Percentiles rank a stretch among this genome's conserved stretches.
These are phyloP conservation scores for Cryptophagus acutangulus DNA, from an alignment of 2,888 invertebrate genomes.

Conservation along the genomic window DNA sequence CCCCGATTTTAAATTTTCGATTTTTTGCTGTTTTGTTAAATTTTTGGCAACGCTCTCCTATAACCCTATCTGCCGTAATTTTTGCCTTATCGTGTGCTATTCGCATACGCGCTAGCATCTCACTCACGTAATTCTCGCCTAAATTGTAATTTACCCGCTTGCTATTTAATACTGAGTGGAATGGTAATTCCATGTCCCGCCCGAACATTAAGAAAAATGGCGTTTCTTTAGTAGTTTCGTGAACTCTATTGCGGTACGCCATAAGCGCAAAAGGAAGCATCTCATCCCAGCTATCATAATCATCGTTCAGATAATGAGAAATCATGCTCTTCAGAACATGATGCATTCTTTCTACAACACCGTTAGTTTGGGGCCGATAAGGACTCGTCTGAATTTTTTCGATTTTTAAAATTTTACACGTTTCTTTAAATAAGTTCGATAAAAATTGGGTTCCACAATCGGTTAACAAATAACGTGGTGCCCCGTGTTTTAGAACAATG, in stretches of 20 bases:
- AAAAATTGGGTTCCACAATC: constrained; percentile 32
- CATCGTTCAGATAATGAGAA: constrained; percentile 26
- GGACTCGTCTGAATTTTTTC: constrained; percentile 28
- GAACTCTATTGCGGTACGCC: constrained; percentile 22
- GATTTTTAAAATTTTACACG: constrained; percentile 27
- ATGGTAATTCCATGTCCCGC: constrained; percentile 24
- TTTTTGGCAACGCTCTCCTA: constrained; percentile 3
- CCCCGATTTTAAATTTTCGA: constrained; percentile 9
- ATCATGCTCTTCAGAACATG: constrained; percentile 30
- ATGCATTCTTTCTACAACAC: constrained; percentile 34
- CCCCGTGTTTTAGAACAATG: constrained; percentile 21
- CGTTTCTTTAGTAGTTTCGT: constrained; percentile 21
- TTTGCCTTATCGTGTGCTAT: constrained; percentile 7
- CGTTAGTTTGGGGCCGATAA: constrained; percentile 35
- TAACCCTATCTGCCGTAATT: neutral
- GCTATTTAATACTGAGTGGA: constrained; percentile 18
- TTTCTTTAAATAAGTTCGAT: constrained; percentile 25
- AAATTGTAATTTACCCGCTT: constrained; percentile 13
- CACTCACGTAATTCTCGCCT: constrained; percentile 12
- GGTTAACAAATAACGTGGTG: constrained; percentile 28
- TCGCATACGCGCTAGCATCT: constrained; percentile 9
- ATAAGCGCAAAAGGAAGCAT: constrained; percentile 30
- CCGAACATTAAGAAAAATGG: constrained; percentile 27
- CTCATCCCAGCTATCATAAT: constrained; percentile 31
- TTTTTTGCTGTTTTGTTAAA: neutral